Evolutionary conservation across 35 echinoderm and acorn worm species (phyloP).

Genomic region (Amphiura filiformis): DNA sequence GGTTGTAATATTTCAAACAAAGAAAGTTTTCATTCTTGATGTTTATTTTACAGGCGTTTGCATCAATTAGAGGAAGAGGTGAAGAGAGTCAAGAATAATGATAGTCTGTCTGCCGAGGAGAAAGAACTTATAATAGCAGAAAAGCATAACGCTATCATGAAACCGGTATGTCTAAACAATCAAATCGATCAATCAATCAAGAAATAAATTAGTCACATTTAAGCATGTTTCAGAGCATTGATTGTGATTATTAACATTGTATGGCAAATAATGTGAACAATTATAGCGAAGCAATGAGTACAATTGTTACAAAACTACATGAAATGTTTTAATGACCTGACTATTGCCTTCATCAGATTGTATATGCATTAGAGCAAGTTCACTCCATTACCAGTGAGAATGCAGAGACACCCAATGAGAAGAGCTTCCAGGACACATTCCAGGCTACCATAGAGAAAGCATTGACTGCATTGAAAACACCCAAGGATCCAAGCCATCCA

Average conservation of each 20-base stretch:
- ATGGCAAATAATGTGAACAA: no score
- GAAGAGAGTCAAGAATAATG: constrained; percentile 84
- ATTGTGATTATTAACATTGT: neutral
- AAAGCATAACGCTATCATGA: constrained; percentile 95
- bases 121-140: constrained; percentile 78
- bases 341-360: constrained; percentile 74
- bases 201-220: no score
- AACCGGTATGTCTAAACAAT: constrained; percentile 90
- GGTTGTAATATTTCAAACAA: no score
- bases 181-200: no score
- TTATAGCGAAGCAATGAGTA: no score
- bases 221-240: no score
- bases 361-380: constrained; percentile 90
- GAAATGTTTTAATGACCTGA: no score
- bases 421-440: constrained; percentile 80
- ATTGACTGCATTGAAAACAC: constrained; percentile 69
- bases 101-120: constrained; percentile 58
- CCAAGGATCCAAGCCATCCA: constrained; percentile 69
- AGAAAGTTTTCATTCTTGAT: no score
- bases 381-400: constrained; percentile 67
- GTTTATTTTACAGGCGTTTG: constrained; percentile 71
- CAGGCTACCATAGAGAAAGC: constrained; percentile 64
- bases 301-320: no score
- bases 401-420: constrained; percentile 97
- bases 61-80: constrained; percentile 85